Conservation (phyloP, 2,888 invertebrate species). For the Aphidoletes aphidimyza region DNA sequence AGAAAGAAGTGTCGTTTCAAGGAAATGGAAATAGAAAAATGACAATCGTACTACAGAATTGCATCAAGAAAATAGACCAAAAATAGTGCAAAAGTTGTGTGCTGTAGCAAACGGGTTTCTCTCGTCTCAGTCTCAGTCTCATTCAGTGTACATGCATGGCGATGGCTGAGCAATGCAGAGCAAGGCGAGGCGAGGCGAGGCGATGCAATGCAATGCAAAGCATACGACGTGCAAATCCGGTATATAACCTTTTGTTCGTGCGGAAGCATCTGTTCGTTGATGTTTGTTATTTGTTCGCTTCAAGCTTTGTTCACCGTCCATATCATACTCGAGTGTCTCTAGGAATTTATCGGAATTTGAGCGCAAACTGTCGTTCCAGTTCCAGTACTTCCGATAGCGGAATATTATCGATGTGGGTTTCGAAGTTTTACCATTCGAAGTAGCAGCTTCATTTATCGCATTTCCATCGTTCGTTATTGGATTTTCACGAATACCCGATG, state of each 20-base stretch:
- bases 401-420: conserved; percentile 56
- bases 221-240: neutral
- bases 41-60: conserved; percentile 3
- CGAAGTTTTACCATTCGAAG: neutral
- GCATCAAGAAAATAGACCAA: neutral
- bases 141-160: no score
- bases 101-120: neutral
- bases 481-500: neutral
- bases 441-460: neutral
- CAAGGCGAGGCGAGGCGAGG: no score
- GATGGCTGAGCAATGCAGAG: no score
- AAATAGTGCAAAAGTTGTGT: no score
- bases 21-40: conserved; percentile 22
- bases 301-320: conserved; percentile 53
- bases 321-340: conserved; percentile 64
- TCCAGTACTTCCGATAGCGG: conserved; percentile 60
- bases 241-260: conserved; percentile 22
- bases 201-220: neutral
- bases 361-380: conserved; percentile 65
- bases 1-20: neutral
- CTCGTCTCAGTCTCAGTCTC: no score
- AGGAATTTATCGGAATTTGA: conserved; percentile 66
- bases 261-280: conserved; percentile 9
- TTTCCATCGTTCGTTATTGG: neutral
- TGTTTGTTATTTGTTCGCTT: conserved; percentile 6